A percentile compares a stretch with the other conserved stretches of the same genome.
phyloP scores from a whole-genome alignment of 2,113 vertebrate genomes.

The Trinectes maculatus region DNA sequence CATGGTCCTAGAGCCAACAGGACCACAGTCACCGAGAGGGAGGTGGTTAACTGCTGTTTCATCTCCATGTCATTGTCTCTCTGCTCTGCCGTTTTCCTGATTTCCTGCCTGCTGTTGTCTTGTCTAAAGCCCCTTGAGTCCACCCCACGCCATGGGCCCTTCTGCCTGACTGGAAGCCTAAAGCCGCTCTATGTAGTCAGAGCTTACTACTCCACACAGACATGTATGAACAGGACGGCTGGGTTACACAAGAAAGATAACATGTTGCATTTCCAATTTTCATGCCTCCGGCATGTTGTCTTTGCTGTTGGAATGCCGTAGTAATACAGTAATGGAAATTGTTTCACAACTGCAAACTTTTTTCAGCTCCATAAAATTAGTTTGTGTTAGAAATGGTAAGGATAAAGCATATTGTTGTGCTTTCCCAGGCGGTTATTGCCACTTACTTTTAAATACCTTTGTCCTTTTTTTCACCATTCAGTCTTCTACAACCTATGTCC shows the following conservation, averaged over 20 bases:
- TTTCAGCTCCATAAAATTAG: not conserved
- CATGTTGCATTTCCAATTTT: slow-evolving; percentile 62
- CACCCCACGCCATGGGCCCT: slow-evolving; percentile 49
- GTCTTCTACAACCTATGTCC: not conserved
- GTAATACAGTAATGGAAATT: slow-evolving; percentile 31
- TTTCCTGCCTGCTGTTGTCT: slow-evolving; percentile 70
- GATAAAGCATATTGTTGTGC: slow-evolving; percentile 4
- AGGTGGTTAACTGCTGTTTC: slow-evolving; percentile 68
- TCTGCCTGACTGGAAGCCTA: slow-evolving; percentile 74
- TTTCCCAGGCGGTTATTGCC: slow-evolving; percentile 11
- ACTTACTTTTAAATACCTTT: not conserved
- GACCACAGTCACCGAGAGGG: slow-evolving; percentile 35
- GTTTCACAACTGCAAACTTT: slow-evolving; percentile 28
- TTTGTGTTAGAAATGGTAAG: slow-evolving; percentile 16
- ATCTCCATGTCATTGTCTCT: slow-evolving; percentile 76
- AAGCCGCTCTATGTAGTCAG: slow-evolving; percentile 59
- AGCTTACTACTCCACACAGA: slow-evolving; percentile 44
- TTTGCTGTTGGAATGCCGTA: slow-evolving; percentile 51
- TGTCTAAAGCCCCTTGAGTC: slow-evolving; percentile 62
- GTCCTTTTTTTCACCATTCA: not conserved
- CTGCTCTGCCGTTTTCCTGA: slow-evolving; percentile 66
- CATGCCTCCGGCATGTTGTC: slow-evolving; percentile 52
- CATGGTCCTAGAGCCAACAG: slow-evolving; percentile 49
- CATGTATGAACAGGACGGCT: slow-evolving; percentile 68
- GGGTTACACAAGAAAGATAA: slow-evolving; percentile 69